Base-by-base conservation (phyloP, 2,888 invertebrate genomes). In the Ophioninae sp. region DNA sequence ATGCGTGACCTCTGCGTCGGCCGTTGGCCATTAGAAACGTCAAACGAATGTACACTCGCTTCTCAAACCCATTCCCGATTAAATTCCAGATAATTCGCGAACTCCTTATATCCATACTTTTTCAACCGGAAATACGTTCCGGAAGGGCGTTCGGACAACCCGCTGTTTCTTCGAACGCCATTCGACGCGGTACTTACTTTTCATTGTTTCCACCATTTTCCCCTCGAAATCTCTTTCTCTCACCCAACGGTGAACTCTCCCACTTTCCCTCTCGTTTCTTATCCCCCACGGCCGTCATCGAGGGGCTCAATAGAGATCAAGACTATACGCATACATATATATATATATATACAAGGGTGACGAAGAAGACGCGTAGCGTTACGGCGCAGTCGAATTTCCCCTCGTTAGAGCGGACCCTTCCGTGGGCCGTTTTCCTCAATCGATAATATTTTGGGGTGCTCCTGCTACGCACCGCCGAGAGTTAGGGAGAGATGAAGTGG, bases 351-450 rank as follows among this genome's bases (percentile, higher is more conserved):
- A 3, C 17, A 17, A 17, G 21, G 21, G 21, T 8, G 67, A 59
- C 65, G 39, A 85, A 86, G 77, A 78, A 85, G 83, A 84, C 84
- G 88, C 89, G 89, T 88, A 88, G 79, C 83, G 83, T 81, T 68
- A 83, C 83, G 84, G 88, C 89, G 88, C 89, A 88, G 87, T 85
- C 78, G 86, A 87, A 87, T 88, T 87, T 86, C 87, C 87, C 86
- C 88, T 88, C 86, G 87, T 85, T 80, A 83, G 83, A 83, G 73
- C 82, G 84, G 86, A 87, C 88, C 89, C 89, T 88, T 86, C 85
- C 81, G 67, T 79, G 85, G 86, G 85, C 86, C 85, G 86, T 87
- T 90, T 88, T 85, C 84, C 85, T 80, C 86, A 87, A 90, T 90
- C 89, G 86, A 89, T 89, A 88, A 86, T 84, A 86, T 89, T 89